Base-by-base conservation (phyloP, 2,888 invertebrate species). In the Tiliacea aurago region DNA sequence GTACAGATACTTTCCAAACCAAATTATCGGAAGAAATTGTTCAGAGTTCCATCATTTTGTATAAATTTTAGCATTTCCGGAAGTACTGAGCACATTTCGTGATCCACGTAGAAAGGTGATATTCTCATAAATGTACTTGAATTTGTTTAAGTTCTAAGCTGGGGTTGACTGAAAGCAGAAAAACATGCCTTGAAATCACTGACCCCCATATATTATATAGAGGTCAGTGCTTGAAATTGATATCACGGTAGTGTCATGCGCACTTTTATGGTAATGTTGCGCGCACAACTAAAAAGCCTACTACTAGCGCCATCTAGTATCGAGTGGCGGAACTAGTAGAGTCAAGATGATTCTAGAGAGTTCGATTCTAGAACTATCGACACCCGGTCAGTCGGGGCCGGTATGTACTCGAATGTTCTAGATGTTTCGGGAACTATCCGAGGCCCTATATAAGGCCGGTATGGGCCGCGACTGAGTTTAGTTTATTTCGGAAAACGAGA, bases 11-110 rank as follows among this genome's bases (percentile, higher is more conserved):
- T 81, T 68, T 33, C 20, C 18, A 10, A 61, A 65, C 41, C 15
- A 37, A 68, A 65, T 59, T 70, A 45, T 70, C 20, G 64, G n/a
- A 37, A 78, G 41, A 76, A 53, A 59, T 28, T 64, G 18, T 37
- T 78, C n/a, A 3, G 7, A 23, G 11, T 68, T 28, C 7, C 43
- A 18, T 47, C 4, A 41, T 56, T 51, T 37, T 49, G 43, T n/a
- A 41, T 0, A 51, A 63, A 13, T 70, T 59, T 71, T n/a, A 11
- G 63, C 2, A 41, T 41, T 71, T 59, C 13, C 20, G 20, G 47
- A 58, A 53, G 71, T 63, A 70, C 71, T 15, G 45, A 58, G 53
- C 33, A n/a, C 9, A 9, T 33, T 71, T 55, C 11, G 6, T 0
- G 23, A 9, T 20, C 11, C 23, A 28, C 23, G 28, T 47, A 47